Percentiles rank a stretch among this genome's conserved stretches.
phyloP scores from a whole-genome alignment of 1,140 invertebrate genomes.

The Reticulitermes speratus region DNA sequence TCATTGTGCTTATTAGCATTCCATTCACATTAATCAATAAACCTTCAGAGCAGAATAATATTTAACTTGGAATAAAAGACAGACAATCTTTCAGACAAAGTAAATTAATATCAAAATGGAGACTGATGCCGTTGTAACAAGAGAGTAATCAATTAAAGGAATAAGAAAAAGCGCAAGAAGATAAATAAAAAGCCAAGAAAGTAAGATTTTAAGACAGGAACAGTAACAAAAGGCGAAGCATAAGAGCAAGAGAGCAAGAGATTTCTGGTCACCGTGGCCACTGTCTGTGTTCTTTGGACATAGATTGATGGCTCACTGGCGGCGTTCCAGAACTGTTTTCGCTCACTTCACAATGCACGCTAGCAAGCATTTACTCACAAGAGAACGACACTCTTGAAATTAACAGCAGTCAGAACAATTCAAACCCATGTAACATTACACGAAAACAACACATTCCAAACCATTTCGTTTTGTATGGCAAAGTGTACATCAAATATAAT shows the following conservation, averaged over 20 bases:
- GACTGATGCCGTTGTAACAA: not conserved
- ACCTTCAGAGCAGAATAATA: too few species aligned
- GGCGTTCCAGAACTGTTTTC: not conserved
- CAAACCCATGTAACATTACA: not conserved
- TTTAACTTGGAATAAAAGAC: too few species aligned
- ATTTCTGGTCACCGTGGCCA: not conserved
- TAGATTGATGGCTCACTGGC: constrained; percentile 14
- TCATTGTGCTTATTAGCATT: too few species aligned
- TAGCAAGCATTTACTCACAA: constrained; percentile 1
- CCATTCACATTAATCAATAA: too few species aligned
- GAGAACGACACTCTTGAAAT: not conserved
- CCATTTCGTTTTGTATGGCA: not conserved
- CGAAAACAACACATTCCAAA: not conserved
- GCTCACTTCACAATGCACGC: not conserved
- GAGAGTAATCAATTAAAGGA: not conserved
- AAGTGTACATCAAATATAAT: not conserved
- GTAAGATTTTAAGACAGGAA: not conserved
- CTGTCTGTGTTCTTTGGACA: not conserved
- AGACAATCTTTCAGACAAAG: not conserved
- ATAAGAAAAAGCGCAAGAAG: not conserved
- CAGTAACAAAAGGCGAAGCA: not conserved
- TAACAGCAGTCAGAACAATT: not conserved
- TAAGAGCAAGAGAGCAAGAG: not conserved
- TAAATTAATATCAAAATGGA: not conserved
- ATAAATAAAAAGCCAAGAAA: not conserved